Base-by-base conservation (phyloP, 2,797 vertebrate genomes). In the Cuniculus paca region DNA sequence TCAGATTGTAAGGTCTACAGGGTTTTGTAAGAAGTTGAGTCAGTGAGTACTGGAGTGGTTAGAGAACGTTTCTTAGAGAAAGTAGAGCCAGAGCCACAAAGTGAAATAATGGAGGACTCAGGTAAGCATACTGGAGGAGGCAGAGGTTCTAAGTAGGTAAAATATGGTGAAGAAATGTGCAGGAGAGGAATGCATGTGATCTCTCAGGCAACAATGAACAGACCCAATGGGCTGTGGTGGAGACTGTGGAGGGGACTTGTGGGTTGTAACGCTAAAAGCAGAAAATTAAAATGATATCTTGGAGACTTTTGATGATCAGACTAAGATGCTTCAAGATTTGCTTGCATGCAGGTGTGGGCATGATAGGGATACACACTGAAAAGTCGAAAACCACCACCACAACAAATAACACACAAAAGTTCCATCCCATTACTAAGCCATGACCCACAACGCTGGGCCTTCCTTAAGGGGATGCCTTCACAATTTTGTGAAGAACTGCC, bases 11-110 rank as follows among this genome's bases (percentile, higher is more conserved):
- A 88, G 8, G 3, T 5, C 9, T 39, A 2, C 5, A 39, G 7
- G 45, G 28, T 39, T 88, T 65, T 82, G 31, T 31, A 42, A 75
- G n/a, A 81, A 79, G 36, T 1, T 63, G 75, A 85, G 2, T 78
- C 75, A 75, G 2, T 82, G 24, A 91, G 11, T 42, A 75, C 56
- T 94, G 17, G 13, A 82, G 20, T 82, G 42, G 2, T 72, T 74
- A 88, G n/a, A 80, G 26, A 85, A 79, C 65, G 1, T 86, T 83
- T 94, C 34, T 17, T 56, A 75, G 36, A 83, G 63, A 77, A 92
- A 68, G 22, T 26, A n/a, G n/a, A 93, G 10, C 11, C 88, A 82
- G 17, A 89, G 58, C 5, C 48, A 42, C 20, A 22, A 75, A 28
- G 45, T 78, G 5, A 77, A 85, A 81, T 6, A 58, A 12, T 79